Conservation (phyloP, 2,888 invertebrate genomes). For the Mongoloraphidia duomilia region DNA sequence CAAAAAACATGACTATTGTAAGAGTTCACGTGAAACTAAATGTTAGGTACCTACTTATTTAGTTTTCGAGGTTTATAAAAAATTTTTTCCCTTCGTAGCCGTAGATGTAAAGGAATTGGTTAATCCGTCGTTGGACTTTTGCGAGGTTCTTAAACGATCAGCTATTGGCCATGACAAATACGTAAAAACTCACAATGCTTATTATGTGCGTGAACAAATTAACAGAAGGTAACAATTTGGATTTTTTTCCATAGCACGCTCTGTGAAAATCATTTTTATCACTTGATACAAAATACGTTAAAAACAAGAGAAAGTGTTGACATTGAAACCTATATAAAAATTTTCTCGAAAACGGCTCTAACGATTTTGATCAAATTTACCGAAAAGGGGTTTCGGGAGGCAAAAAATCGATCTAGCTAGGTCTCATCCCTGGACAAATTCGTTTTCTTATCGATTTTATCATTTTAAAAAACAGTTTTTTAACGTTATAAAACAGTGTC, state of each 20-base stretch:
- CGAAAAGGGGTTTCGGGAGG: no score
- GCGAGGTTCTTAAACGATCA: constrained; percentile 25
- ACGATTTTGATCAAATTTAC: no score
- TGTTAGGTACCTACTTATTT: not conserved
- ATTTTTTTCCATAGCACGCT: not conserved
- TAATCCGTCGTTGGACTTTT: constrained; percentile 27
- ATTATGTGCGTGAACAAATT: constrained; percentile 30
- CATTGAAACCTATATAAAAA: no score
- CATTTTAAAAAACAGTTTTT: no score
- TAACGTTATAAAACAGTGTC: no score
- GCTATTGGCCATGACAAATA: constrained; percentile 31
- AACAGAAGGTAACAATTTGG: constrained; percentile 23
- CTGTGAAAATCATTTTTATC: no score
- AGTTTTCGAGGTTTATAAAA: not conserved
- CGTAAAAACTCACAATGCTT: constrained; percentile 32
- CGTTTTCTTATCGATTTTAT: no score
- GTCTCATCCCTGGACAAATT: no score
- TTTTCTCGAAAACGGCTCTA: no score
- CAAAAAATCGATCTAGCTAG: no score
- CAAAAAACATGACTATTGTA: constrained; percentile 9
- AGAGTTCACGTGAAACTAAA: not conserved
- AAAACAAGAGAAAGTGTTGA: no score
- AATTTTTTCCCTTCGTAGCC: constrained; percentile 16
- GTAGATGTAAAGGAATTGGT: constrained; percentile 24
- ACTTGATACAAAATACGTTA: no score